Conservation (phyloP, 2,797 vertebrate genomes). For the Rhinophrynus dorsalis region DNA sequence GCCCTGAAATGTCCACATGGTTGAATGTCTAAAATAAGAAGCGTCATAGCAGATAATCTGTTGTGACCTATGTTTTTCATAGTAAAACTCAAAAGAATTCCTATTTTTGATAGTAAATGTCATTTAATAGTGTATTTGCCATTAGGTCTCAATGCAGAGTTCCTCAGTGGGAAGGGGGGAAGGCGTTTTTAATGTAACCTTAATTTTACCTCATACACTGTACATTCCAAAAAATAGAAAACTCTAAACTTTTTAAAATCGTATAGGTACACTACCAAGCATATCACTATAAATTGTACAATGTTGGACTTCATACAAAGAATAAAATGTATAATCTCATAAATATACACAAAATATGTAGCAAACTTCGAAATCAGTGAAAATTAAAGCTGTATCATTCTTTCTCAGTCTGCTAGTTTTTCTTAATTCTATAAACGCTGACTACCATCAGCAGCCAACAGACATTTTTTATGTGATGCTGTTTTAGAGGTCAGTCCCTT, state of each 20-base stretch:
- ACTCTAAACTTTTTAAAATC: constrained; percentile 82
- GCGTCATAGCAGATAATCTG: constrained; percentile 62
- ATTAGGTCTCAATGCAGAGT: constrained; percentile 81
- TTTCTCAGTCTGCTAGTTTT: constrained; percentile 66
- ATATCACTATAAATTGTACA: constrained; percentile 92
- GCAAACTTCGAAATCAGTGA: constrained; percentile 90
- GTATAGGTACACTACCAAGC: constrained; percentile 93
- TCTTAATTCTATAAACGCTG: no score
- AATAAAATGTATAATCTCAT: constrained; percentile 87
- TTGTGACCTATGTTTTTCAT: constrained; percentile 76
- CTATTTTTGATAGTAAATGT: constrained; percentile 89
- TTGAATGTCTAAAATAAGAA: constrained; percentile 74
- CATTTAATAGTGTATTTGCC: constrained; percentile 93
- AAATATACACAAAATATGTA: constrained; percentile 92
- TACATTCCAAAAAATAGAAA: constrained; percentile 91
- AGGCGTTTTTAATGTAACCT: constrained; percentile 95
- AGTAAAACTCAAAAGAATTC: constrained; percentile 79
- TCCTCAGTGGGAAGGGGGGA: constrained; percentile 71
- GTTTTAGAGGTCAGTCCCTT: no score
- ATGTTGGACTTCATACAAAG: constrained; percentile 77
- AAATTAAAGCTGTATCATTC: constrained; percentile 98
- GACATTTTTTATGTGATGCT: no score
- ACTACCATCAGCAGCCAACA: no score
- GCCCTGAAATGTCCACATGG: constrained; percentile 74
- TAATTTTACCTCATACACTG: constrained; percentile 98